Base-by-base conservation (phyloP, 2,113 vertebrate genomes). In the Nibea coibor region DNA sequence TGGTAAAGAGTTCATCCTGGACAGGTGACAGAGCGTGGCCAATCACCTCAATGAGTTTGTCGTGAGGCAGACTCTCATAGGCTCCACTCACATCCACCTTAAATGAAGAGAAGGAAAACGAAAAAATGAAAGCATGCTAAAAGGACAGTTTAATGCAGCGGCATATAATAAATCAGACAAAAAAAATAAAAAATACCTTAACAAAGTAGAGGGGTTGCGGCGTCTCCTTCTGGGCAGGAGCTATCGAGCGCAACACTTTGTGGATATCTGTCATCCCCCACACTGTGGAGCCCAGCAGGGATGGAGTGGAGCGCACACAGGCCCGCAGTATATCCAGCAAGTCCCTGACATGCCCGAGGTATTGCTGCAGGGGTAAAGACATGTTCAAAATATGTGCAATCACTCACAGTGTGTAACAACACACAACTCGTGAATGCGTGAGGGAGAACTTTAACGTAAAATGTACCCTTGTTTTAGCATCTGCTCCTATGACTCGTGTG, bases 21-120 rank as follows among this genome's bases (percentile, higher is more conserved):
- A 93, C 76, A 0, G 95, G 95, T 14, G 76, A 75, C 62, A 99
- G 78, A 4, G 93, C 86, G 5, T 78, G 90, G 0, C 87, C 88
- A 2, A 99, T 82, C 72, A 99, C 96, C 82, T 97, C 95, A 5
- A 93, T 77, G 1, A 99, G 96, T 85, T 96, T 97, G 2, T 92
- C 82, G 74, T 98, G 97, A 26, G 97, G 97, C 35, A 99, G 95
- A 78, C 94, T 92, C 22, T 99, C 97, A 3, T 94, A 99, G 4
- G 98, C 98, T 8, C 96, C 95, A 9, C 94, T 95, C 26, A 99
- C 95, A 50, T 99, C 97, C 77, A 96, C 93, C 98, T 99, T 57
- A 81, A 59, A 87, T 2, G 42, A 12, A 83, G 16, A 28, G 9
- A 79, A 28, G 15, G 4, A 39, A 22, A 53, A 20, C n/a, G 1